These are phyloP conservation scores for Chalcosyrphus nemorum DNA, from an alignment of 2,888 invertebrate genomes.

Conservation along the genomic window DNA sequence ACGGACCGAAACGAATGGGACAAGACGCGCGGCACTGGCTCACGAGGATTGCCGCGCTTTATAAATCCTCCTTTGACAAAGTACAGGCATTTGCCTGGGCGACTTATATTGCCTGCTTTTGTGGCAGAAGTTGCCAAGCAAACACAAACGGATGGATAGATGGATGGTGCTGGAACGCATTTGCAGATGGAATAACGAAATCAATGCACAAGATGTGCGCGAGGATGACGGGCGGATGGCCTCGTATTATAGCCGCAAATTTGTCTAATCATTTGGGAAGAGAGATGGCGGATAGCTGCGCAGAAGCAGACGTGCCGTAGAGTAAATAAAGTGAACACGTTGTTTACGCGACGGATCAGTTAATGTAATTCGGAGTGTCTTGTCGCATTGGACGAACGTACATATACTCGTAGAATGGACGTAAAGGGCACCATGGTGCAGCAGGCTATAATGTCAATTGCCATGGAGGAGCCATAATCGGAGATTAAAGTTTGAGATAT, in stretches of 20 bases:
- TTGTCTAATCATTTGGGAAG: conserved; percentile 73
- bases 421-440: conserved; percentile 38
- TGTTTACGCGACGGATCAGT: conserved; percentile 73
- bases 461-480: conserved; percentile 71
- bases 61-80: conserved; percentile 73
- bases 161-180: conserved; percentile 62
- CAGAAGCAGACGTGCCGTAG: conserved; percentile 64
- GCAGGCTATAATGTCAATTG: conserved; percentile 67
- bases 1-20: conserved; percentile 28
- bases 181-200: conserved; percentile 69
- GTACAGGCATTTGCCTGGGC: conserved; percentile 69
- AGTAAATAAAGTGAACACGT: conserved; percentile 72
- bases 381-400: conserved; percentile 21
- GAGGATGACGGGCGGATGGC: conserved; percentile 15
- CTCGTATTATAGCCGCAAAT: conserved; percentile 70
- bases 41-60: conserved; percentile 55
- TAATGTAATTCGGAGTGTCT: conserved; percentile 73
- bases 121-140: conserved; percentile 63
- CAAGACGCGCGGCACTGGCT: conserved; percentile 46
- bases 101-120: conserved; percentile 72
- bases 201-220: conserved; percentile 47
- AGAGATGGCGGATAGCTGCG: conserved; percentile 69
- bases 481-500: conserved; percentile 72
- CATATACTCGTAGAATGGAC: too few relatives aligned
- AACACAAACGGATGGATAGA: conserved; percentile 65